These are phyloP conservation scores for Leptocoma aspasia DNA, from an alignment of 2,113 vertebrate genomes.

Conservation along the genomic window DNA sequence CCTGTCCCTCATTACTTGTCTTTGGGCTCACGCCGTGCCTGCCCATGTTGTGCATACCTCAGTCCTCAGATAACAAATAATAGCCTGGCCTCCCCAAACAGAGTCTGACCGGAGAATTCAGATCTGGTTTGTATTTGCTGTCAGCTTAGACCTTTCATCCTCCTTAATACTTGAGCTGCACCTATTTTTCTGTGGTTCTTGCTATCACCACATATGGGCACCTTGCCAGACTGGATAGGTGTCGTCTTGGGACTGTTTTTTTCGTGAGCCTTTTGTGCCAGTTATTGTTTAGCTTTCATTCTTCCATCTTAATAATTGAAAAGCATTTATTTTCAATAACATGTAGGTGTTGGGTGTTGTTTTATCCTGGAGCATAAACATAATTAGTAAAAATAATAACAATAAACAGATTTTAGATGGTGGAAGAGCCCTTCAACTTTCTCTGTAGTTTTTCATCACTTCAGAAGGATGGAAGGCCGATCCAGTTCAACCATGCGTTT, in stretches of 20 bases:
- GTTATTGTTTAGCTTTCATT: not conserved
- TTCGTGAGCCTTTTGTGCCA: not conserved
- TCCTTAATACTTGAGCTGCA: not conserved
- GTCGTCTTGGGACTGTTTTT: not conserved
- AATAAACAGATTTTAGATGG: not conserved
- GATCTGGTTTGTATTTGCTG: not conserved
- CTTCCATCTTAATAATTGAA: slow-evolving; percentile 34
- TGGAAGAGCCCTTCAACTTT: not conserved
- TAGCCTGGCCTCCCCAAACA: not conserved
- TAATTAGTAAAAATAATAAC: slow-evolving; percentile 24
- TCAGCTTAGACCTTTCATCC: slow-evolving; percentile 40
- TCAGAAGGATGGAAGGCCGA: not conserved
- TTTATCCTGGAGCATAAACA: slow-evolving; percentile 19
- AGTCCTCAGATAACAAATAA: not conserved
- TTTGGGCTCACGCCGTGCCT: not conserved
- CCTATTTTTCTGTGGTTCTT: slow-evolving; percentile 25
- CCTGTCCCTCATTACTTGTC: not conserved
- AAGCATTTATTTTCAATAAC: slow-evolving; percentile 13
- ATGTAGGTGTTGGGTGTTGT: slow-evolving; percentile 8
- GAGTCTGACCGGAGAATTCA: not conserved
- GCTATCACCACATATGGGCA: not conserved
- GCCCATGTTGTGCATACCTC: not conserved
- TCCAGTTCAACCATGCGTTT: not conserved
- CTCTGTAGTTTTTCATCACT: not conserved
- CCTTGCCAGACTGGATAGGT: not conserved